Evolutionary conservation across 2,888 invertebrate genomes (phyloP).

Genomic region (Sthenelais limicola): DNA sequence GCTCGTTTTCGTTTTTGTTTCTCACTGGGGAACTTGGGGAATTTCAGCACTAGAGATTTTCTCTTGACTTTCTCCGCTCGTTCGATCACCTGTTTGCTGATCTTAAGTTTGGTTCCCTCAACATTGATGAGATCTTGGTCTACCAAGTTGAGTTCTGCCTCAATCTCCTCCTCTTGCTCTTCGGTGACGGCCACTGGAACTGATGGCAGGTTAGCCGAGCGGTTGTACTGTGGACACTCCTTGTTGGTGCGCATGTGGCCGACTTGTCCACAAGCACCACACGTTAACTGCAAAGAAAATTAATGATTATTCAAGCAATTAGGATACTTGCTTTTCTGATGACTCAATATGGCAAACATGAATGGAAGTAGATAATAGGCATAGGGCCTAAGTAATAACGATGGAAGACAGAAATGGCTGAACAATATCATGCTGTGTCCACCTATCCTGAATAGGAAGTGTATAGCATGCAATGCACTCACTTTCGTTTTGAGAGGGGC

Average conservation of each 20-base stretch:
- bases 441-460: too few species aligned
- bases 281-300: slow-evolving; percentile 80
- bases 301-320: too few species aligned
- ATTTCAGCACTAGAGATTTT: slow-evolving; percentile 83
- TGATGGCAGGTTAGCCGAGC: slow-evolving; percentile 70
- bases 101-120: slow-evolving; percentile 93
- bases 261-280: slow-evolving; percentile 93
- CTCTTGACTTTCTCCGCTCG: slow-evolving; percentile 87
- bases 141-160: slow-evolving; percentile 75
- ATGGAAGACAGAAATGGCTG: too few species aligned
- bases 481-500: slow-evolving; percentile 81
- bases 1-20: slow-evolving; percentile 78
- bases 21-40: slow-evolving; percentile 81
- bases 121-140: slow-evolving; percentile 78
- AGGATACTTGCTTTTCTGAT: too few species aligned
- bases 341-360: too few species aligned
- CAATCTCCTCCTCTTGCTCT: slow-evolving; percentile 86
- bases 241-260: slow-evolving; percentile 93
- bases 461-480: not conserved
- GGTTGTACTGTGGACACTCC: slow-evolving; percentile 94
- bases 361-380: too few species aligned
- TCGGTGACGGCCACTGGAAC: slow-evolving; percentile 75
- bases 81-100: slow-evolving; percentile 89
- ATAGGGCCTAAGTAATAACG: too few species aligned
- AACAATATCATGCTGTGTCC: too few species aligned